phyloP scores from a whole-genome alignment of 2,888 invertebrate genomes.

The Cancer borealis region DNA sequence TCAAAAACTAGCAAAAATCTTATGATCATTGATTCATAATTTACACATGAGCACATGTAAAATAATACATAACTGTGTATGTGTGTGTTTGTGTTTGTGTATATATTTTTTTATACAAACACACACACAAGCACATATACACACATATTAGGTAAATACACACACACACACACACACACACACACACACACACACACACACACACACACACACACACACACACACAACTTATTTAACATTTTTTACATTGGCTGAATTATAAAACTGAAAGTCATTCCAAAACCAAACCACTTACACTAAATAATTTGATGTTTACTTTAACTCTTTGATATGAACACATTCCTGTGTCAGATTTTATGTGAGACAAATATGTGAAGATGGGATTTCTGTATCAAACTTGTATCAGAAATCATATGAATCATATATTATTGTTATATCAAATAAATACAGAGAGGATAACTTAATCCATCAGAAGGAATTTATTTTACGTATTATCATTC shows the following conservation, averaged over 20 bases:
- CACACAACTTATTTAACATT: not conserved
- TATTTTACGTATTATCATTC: too few species aligned
- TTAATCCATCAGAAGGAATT: too few species aligned
- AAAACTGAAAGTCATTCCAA: constrained; percentile 16
- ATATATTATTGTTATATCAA: too few species aligned
- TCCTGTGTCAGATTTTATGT: not conserved
- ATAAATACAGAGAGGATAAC: too few species aligned
- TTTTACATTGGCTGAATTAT: not conserved
- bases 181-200: not conserved
- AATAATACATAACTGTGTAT: not conserved
- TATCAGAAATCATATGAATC: not conserved
- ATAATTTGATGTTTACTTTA: not conserved
- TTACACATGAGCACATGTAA: not conserved
- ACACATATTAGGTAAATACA: not conserved
- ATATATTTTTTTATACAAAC: not conserved
- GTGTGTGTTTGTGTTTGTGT: not conserved
- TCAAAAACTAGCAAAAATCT: not conserved
- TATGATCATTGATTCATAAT: not conserved
- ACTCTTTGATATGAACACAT: not conserved
- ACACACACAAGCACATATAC: not conserved
- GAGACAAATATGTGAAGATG: not conserved
- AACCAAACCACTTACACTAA: not conserved
- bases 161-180: not conserved
- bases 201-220: constrained; percentile 4
- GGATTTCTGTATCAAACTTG: not conserved